A percentile compares a stretch with the other conserved stretches of the same genome.
Evolutionary conservation across 2,797 vertebrate genomes (phyloP).

Genomic region (Acanthopagrus latus): DNA sequence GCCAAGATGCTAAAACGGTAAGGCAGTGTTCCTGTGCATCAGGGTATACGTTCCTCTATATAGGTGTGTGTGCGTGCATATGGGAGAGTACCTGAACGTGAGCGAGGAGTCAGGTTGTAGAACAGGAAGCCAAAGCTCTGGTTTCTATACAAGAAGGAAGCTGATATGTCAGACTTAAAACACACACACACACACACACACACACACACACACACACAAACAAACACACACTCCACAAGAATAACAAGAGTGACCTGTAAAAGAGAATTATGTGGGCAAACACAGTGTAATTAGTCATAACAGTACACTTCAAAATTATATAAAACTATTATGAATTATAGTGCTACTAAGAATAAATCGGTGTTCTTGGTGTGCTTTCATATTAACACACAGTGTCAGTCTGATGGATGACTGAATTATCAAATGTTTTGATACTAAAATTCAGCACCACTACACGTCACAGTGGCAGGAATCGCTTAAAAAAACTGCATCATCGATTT

Average conservation of each 20-base stretch:
- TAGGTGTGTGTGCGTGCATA: not conserved
- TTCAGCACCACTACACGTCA: not conserved
- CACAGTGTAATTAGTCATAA: not conserved
- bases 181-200: not conserved
- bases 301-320: not conserved
- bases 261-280: not conserved
- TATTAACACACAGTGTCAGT: not conserved
- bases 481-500: not conserved
- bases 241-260: slow-evolving; percentile 36
- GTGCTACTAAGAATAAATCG: not conserved
- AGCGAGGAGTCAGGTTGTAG: slow-evolving; percentile 67
- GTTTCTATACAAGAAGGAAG: slow-evolving; percentile 69
- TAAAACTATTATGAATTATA: no score
- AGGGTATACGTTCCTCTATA: not conserved
- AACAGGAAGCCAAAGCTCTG: slow-evolving; percentile 75
- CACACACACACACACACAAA: not conserved
- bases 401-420: not conserved
- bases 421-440: not conserved
- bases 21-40: not conserved
- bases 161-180: slow-evolving; percentile 49
- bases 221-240: slow-evolving; percentile 17
- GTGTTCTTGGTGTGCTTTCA: not conserved
- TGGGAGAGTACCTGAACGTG: slow-evolving; percentile 24
- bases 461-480: not conserved
- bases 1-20: slow-evolving; percentile 33